A percentile compares a stretch with the other conserved stretches of the same genome.
phyloP scores from a whole-genome alignment of 2,113 vertebrate genomes.

The Bujurquina vittata region DNA sequence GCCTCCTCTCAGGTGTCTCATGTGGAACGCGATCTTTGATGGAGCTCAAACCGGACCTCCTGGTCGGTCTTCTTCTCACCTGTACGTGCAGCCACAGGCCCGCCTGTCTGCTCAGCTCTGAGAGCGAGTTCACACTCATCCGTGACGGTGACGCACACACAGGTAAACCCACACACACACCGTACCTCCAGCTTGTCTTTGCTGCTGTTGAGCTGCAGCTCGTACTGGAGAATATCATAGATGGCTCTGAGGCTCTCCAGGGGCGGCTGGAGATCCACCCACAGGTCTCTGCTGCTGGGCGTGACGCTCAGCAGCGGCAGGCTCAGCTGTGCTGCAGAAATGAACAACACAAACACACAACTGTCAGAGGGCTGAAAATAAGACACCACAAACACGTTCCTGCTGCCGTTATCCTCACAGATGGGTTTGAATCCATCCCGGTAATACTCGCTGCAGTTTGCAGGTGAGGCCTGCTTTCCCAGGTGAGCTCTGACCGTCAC shows the following conservation, averaged over 20 bases:
- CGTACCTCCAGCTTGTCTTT: neutral
- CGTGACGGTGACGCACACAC: too few species aligned
- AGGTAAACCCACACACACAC: too few species aligned
- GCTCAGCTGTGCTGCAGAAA: conserved; percentile 45
- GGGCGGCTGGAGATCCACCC: conserved; percentile 45
- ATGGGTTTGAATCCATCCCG: conserved; percentile 18
- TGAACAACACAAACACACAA: neutral
- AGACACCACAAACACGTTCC: neutral
- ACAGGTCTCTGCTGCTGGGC: conserved; percentile 13
- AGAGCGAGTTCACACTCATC: too few species aligned
- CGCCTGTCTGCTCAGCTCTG: too few species aligned
- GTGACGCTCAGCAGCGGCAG: conserved; percentile 41
- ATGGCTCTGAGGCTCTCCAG: neutral
- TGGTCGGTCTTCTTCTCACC: neutral
- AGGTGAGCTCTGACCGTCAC: neutral
- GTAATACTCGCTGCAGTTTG: accelerated
- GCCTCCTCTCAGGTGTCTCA: too few species aligned
- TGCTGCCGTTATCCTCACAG: conserved; percentile 44
- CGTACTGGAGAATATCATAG: conserved; percentile 18
- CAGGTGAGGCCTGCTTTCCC: neutral
- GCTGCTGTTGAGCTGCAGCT: conserved; percentile 12
- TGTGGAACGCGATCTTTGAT: too few species aligned
- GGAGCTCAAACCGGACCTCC: neutral
- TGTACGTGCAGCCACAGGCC: neutral
- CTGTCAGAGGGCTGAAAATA: neutral